Evolutionary conservation across 2,888 invertebrate species (phyloP).

Genomic region (Cosmopolites sordidus): DNA sequence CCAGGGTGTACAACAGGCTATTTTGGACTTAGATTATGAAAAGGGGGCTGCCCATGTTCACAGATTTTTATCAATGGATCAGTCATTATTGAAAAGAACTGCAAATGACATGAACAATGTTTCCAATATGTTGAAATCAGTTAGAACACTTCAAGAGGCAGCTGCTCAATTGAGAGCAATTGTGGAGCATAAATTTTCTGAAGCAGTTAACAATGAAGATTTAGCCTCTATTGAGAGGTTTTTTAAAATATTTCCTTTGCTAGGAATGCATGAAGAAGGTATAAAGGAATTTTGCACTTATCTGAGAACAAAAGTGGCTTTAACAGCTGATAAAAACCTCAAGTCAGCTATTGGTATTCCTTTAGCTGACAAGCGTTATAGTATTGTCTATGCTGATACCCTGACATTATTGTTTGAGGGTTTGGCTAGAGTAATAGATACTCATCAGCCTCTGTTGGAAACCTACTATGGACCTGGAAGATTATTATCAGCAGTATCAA

Average conservation of each 20-base stretch:
- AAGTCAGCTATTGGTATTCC: conserved; percentile 62
- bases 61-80: conserved; percentile 89
- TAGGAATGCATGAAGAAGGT: conserved; percentile 84
- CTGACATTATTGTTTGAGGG: conserved; percentile 81
- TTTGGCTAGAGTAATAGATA: conserved; percentile 77
- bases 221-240: conserved; percentile 87
- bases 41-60: conserved; percentile 94
- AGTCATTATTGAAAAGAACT: conserved; percentile 70
- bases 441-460: conserved; percentile 84
- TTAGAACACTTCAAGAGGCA: conserved; percentile 70
- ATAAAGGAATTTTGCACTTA: conserved; percentile 83
- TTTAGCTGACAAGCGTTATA: conserved; percentile 65
- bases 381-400: conserved; percentile 80
- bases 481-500: conserved; percentile 64
- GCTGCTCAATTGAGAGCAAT: conserved; percentile 66
- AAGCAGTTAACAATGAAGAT: conserved; percentile 84
- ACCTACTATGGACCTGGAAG: conserved; percentile 82
- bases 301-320: conserved; percentile 71
- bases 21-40: conserved; percentile 94
- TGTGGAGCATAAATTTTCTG: conserved; percentile 79
- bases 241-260: conserved; percentile 93
- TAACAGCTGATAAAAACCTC: conserved; percentile 68
- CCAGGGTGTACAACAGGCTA: conserved; percentile 93
- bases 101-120: conserved; percentile 71
- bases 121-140: conserved; percentile 66